These are phyloP conservation scores for Vidua chalybeata DNA, from an alignment of 2,113 vertebrate genomes.

Conservation along the genomic window DNA sequence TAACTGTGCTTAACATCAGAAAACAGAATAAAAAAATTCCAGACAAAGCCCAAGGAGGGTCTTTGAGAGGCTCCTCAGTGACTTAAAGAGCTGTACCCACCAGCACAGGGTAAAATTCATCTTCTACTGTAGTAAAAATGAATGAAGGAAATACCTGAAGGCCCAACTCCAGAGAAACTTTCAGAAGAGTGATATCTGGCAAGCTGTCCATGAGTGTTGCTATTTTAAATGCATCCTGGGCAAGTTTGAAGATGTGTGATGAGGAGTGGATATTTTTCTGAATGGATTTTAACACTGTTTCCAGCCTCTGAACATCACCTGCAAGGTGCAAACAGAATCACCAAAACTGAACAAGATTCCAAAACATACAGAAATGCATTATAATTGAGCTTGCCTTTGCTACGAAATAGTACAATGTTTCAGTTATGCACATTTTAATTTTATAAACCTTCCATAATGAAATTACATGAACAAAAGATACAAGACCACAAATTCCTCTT, in stretches of 20 bases:
- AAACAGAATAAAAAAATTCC: background rate
- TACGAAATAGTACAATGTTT: background rate
- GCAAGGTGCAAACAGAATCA: slow-evolving; percentile 45
- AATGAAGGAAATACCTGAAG: slow-evolving; percentile 75
- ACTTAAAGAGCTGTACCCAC: background rate
- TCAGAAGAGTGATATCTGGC: slow-evolving; percentile 83
- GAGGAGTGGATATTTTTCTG: slow-evolving; percentile 90
- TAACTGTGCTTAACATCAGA: background rate
- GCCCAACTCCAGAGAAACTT: slow-evolving; percentile 83
- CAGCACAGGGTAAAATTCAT: background rate
- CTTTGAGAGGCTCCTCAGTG: background rate
- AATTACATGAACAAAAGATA: background rate
- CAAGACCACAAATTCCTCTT: background rate
- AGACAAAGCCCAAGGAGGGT: background rate
- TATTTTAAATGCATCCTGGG: slow-evolving; percentile 85
- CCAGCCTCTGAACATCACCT: slow-evolving; percentile 92
- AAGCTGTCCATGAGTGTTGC: slow-evolving; percentile 84
- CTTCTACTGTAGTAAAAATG: background rate
- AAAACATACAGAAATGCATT: background rate
- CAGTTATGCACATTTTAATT: background rate
- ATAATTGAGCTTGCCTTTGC: background rate
- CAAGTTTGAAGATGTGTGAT: slow-evolving; percentile 91
- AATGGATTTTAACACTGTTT: slow-evolving; percentile 87
- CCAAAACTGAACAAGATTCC: slow-evolving; percentile 21
- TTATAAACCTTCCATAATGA: background rate